Evolutionary conservation across 2,113 vertebrate species (phyloP).

Genomic region (Fulica atra): DNA sequence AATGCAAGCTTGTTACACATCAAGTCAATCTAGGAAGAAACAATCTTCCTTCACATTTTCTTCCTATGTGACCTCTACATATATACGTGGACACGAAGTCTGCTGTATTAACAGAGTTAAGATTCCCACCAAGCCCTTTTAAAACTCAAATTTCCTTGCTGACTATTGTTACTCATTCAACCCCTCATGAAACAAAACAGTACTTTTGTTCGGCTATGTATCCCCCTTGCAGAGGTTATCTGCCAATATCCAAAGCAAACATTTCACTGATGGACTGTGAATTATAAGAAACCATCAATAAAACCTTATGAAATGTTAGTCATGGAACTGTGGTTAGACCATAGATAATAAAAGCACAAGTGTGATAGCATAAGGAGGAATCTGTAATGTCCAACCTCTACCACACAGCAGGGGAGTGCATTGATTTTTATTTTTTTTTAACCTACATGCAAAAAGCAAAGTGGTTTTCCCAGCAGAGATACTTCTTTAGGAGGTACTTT

Average conservation of each 20-base stretch:
- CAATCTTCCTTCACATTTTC: neutral
- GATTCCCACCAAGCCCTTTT: neutral
- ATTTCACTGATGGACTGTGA: neutral
- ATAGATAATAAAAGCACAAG: neutral
- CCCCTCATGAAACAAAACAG: neutral
- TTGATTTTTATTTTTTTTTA: neutral
- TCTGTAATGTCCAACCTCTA: neutral
- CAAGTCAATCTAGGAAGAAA: neutral
- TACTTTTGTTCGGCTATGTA: neutral
- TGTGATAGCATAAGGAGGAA: neutral
- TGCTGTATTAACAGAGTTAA: neutral
- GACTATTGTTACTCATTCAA: neutral
- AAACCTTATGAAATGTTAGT: neutral
- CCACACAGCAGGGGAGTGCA: neutral
- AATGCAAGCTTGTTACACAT: neutral
- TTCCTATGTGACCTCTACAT: neutral
- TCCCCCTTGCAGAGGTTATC: neutral
- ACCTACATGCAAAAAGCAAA: neutral
- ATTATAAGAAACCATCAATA: neutral
- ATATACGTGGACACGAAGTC: accelerated
- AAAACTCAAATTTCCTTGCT: neutral
- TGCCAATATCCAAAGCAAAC: neutral
- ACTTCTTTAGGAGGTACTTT: neutral
- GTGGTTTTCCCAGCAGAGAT: neutral
- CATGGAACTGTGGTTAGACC: neutral